phyloP scores from a whole-genome alignment of 2,888 invertebrate species.

The Cephus nigrinus region DNA sequence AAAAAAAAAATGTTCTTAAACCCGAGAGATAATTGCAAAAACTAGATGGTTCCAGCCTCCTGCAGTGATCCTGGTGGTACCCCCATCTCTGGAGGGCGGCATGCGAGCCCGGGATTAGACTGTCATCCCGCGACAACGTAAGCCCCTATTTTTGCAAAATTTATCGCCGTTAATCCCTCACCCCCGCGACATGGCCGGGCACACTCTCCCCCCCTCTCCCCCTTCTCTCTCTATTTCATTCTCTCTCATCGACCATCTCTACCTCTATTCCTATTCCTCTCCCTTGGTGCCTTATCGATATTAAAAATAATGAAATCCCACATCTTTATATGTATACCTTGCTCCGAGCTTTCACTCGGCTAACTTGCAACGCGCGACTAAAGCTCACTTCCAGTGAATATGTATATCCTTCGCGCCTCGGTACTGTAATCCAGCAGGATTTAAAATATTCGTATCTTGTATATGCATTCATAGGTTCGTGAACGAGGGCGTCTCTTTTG shows the following conservation, averaged over 20 bases:
- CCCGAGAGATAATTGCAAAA: slow-evolving; percentile 57
- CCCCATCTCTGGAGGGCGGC: slow-evolving; percentile 38
- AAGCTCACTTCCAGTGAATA: not conserved
- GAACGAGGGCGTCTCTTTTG: slow-evolving; percentile 16
- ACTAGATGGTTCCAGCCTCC: slow-evolving; percentile 34
- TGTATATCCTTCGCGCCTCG: not conserved
- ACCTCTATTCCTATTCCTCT: slow-evolving; percentile 15
- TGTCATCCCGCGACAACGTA: slow-evolving; percentile 64
- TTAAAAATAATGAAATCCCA: slow-evolving; percentile 55
- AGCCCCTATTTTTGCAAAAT: slow-evolving; percentile 67
- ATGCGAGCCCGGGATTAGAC: slow-evolving; percentile 61
- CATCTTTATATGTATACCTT: slow-evolving; percentile 26
- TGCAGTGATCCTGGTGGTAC: slow-evolving; percentile 39
- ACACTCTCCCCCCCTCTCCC: slow-evolving; percentile 26
- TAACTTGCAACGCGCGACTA: not conserved
- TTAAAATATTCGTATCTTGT: slow-evolving; percentile 63
- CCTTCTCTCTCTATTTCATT: slow-evolving; percentile 33
- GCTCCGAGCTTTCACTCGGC: slow-evolving; percentile 9
- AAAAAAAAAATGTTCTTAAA: slow-evolving; percentile 13
- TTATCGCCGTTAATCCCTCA: slow-evolving; percentile 66
- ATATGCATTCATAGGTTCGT: slow-evolving; percentile 56
- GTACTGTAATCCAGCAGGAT: slow-evolving; percentile 55
- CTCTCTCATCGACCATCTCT: slow-evolving; percentile 17
- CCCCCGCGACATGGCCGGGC: slow-evolving; percentile 41
- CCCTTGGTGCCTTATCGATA: slow-evolving; percentile 45